A percentile compares a stretch with the other conserved stretches of the same genome.
phyloP scores from a whole-genome alignment of 2,113 vertebrate genomes.

The Thinocorus orbignyianus region DNA sequence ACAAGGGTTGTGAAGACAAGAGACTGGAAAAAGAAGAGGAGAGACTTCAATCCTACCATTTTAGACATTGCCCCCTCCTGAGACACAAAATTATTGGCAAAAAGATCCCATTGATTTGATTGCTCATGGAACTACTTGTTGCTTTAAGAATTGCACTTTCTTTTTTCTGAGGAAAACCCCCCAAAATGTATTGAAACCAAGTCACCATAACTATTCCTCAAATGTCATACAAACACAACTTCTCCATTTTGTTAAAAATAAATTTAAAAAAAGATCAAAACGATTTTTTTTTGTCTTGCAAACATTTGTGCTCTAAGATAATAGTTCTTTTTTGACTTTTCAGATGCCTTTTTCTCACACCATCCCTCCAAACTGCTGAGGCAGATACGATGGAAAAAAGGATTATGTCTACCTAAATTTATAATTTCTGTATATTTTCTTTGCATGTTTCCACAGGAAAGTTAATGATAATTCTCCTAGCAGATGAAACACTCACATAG shows the following conservation, averaged over 20 bases:
- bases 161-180: neutral
- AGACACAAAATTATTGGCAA: neutral
- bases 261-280: neutral
- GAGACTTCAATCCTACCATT: neutral
- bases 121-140: neutral
- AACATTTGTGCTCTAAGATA: neutral
- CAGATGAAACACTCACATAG: neutral
- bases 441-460: neutral
- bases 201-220: neutral
- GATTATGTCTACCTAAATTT: neutral
- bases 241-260: neutral
- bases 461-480: neutral
- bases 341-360: neutral
- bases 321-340: neutral
- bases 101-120: neutral
- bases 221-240: neutral
- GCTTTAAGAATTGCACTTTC: neutral
- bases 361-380: neutral
- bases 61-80: neutral
- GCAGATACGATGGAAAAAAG: neutral
- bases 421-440: neutral
- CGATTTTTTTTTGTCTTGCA: neutral
- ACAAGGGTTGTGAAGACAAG: neutral
- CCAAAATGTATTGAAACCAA: neutral
- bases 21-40: neutral